phyloP scores from a whole-genome alignment of 2,797 vertebrate species.

The Mergus octosetaceus region DNA sequence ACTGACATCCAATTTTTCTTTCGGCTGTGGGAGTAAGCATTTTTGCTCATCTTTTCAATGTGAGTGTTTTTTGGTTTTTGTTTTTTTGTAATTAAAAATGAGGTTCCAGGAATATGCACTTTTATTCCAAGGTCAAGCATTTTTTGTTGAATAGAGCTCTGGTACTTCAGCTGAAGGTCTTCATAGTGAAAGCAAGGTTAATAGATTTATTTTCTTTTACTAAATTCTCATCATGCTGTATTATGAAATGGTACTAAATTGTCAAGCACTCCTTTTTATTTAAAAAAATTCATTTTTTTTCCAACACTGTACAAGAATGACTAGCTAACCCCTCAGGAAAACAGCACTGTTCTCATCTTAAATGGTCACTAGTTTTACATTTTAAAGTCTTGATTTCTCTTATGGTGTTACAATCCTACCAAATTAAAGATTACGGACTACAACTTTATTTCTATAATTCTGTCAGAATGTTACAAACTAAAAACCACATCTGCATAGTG shows the following conservation, averaged over 20 bases:
- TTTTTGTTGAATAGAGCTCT: constrained; percentile 80
- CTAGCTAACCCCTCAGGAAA: constrained; percentile 78
- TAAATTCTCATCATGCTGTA: constrained; percentile 81
- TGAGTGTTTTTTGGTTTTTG: background rate
- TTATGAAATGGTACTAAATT: constrained; percentile 84
- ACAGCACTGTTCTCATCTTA: background rate
- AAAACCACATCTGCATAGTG: background rate
- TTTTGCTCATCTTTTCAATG: constrained; percentile 57
- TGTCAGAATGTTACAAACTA: background rate
- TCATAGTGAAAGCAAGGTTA: constrained; percentile 88
- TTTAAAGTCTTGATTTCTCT: background rate
- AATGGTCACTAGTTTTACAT: background rate
- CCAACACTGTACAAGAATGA: constrained; percentile 47
- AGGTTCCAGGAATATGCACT: constrained; percentile 74
- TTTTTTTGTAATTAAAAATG: constrained; percentile 75
- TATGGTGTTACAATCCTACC: background rate
- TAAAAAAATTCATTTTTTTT: constrained; percentile 44
- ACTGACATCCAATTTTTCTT: constrained; percentile 32
- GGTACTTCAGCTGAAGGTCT: constrained; percentile 89
- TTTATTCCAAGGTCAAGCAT: constrained; percentile 84
- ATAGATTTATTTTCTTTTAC: constrained; percentile 85
- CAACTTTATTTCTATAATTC: background rate
- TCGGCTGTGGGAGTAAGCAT: background rate
- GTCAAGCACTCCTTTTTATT: constrained; percentile 53
- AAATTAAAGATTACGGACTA: background rate